Evolutionary conservation across 2,888 invertebrate genomes (phyloP).

Genomic region (Crepidodera aurea): DNA sequence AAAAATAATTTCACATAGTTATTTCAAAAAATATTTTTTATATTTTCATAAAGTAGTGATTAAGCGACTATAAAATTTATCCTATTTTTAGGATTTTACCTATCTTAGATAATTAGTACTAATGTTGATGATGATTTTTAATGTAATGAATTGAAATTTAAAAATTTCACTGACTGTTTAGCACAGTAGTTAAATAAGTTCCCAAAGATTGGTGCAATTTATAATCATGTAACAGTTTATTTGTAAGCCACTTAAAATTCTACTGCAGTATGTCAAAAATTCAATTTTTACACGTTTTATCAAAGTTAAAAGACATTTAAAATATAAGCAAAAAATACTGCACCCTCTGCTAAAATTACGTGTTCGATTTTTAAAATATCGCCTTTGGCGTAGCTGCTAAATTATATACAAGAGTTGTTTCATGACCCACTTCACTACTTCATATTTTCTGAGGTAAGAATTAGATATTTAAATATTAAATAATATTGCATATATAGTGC

Average conservation of each 20-base stretch:
- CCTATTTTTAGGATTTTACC: conserved; percentile 41
- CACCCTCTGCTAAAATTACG: no score
- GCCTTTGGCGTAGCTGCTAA: no score
- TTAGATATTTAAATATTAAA: no score
- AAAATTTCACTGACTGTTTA: conserved; percentile 38
- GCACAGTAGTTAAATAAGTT: conserved; percentile 34
- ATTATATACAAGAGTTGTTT: no score
- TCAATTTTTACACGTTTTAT: neutral
- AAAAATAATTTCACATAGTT: conserved; percentile 17
- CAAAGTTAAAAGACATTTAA: neutral
- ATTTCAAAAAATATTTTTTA: conserved; percentile 44
- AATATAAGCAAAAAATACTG: no score
- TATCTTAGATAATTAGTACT: conserved; percentile 30
- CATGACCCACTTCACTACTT: no score
- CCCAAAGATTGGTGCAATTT: conserved; percentile 51
- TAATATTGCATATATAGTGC: no score
- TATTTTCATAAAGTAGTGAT: conserved; percentile 48
- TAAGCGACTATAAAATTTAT: conserved; percentile 28
- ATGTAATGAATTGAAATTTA: conserved; percentile 33
- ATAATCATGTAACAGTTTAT: conserved; percentile 3
- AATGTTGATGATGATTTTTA: conserved; percentile 28
- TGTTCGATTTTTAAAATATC: no score
- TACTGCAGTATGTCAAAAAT: neutral
- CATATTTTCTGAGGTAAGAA: no score
- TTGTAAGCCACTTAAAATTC: neutral